Percentiles rank a stretch among this genome's conserved stretches.
Conservation (phyloP, 2,888 invertebrate species). For the Charanyca ferruginea region DNA sequence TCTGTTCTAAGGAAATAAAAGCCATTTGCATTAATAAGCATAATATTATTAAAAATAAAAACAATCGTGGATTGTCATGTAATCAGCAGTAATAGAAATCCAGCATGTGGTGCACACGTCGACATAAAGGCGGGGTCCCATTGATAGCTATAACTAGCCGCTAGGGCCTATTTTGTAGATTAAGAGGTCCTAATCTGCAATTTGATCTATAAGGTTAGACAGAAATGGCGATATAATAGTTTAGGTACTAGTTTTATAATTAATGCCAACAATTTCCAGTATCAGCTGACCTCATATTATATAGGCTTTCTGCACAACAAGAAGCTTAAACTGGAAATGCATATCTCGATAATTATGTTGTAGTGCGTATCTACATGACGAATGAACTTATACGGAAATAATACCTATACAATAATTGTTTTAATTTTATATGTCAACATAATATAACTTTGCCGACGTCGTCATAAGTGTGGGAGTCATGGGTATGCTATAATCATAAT, state of each 20-base stretch:
- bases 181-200: no score
- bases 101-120: neutral
- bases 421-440: neutral
- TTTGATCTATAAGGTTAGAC: no score
- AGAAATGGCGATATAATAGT: no score
- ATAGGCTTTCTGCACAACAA: neutral
- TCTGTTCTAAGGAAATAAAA: slow-evolving; percentile 3
- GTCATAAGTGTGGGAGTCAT: neutral
- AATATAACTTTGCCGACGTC: neutral
- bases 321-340: neutral
- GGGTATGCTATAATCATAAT: neutral
- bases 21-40: slow-evolving; percentile 4
- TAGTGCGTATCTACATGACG: neutral
- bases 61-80: slow-evolving; percentile 11
- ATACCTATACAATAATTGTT: slow-evolving; percentile 3
- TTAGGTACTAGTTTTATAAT: no score
- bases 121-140: no score
- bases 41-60: slow-evolving; percentile 7
- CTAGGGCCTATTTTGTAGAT: no score
- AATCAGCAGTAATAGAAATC: slow-evolving; percentile 15
- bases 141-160: no score
- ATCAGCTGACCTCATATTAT: neutral
- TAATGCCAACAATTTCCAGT: neutral
- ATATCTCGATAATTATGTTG: neutral
- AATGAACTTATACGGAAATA: slow-evolving; percentile 1